Evolutionary conservation across 2,113 vertebrate genomes (phyloP).

Genomic region (Hydrolagus affinis): DNA sequence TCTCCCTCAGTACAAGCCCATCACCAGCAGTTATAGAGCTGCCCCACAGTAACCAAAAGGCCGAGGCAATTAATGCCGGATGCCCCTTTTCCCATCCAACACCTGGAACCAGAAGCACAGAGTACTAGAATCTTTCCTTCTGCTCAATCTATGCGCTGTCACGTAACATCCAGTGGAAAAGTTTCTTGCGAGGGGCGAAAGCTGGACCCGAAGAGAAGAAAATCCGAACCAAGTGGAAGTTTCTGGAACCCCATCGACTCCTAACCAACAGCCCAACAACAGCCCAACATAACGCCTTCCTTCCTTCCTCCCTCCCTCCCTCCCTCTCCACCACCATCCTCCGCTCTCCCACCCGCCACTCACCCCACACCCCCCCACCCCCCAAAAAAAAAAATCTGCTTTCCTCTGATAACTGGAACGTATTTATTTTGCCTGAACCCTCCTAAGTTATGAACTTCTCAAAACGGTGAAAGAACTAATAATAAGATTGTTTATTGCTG

Average conservation of each 20-base stretch:
- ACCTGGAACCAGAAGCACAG: conserved; percentile 71
- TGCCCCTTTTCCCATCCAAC: conserved; percentile 59
- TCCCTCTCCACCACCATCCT: too few relatives aligned
- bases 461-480: conserved; percentile 91
- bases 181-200: conserved; percentile 79
- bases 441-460: conserved; percentile 81
- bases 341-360: too few relatives aligned
- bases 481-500: conserved; percentile 87
- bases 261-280: conserved; percentile 59
- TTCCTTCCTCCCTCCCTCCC: too few relatives aligned
- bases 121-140: conserved; percentile 69
- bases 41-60: conserved; percentile 73
- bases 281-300: too few relatives aligned
- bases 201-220: conserved; percentile 62
- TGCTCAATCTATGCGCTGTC: conserved; percentile 59
- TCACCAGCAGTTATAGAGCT: conserved; percentile 94
- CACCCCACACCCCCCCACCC: too few relatives aligned
- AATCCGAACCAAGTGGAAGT: conserved; percentile 61
- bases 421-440: conserved; percentile 88
- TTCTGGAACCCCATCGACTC: conserved; percentile 58
- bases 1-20: conserved; percentile 83
- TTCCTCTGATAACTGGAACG: conserved; percentile 83
- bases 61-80: conserved; percentile 59
- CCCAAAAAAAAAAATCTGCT: conserved; percentile 59
- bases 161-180: conserved; percentile 84